These are phyloP conservation scores for Marmota monax DNA, from an alignment of 2,113 vertebrate genomes.

Conservation along the genomic window DNA sequence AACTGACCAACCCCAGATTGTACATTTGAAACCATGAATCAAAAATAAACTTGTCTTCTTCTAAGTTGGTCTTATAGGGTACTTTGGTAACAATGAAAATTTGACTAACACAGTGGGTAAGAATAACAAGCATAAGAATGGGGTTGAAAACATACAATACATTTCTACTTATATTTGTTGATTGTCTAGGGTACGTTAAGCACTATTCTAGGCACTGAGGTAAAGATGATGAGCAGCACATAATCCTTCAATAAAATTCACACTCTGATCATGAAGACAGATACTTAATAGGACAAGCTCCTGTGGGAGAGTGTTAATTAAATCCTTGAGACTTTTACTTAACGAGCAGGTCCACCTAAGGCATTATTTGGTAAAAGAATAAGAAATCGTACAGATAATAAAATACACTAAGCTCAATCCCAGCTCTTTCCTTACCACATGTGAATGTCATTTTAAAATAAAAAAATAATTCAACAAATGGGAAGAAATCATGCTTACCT, in stretches of 20 bases:
- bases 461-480: conserved; percentile 46
- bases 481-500: conserved; percentile 33
- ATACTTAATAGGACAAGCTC: background rate
- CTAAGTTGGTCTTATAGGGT: no score
- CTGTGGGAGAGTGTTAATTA: background rate
- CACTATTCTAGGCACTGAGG: background rate
- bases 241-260: conserved; percentile 1
- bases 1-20: no score
- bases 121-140: background rate
- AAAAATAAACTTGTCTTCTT: no score
- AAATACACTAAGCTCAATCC: background rate
- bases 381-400: conserved; percentile 38
- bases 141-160: background rate
- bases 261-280: background rate
- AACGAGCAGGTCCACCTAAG: background rate
- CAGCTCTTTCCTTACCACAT: background rate
- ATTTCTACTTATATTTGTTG: background rate
- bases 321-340: background rate
- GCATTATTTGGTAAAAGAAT: background rate
- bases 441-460: conserved; percentile 43
- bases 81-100: no score
- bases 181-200: background rate
- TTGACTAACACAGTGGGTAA: background rate
- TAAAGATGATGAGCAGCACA: background rate
- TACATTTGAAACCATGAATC: no score